Percentiles rank a stretch among this genome's conserved stretches.
Conservation (phyloP, 2,888 invertebrate species). For the Eupsilia transversa region DNA sequence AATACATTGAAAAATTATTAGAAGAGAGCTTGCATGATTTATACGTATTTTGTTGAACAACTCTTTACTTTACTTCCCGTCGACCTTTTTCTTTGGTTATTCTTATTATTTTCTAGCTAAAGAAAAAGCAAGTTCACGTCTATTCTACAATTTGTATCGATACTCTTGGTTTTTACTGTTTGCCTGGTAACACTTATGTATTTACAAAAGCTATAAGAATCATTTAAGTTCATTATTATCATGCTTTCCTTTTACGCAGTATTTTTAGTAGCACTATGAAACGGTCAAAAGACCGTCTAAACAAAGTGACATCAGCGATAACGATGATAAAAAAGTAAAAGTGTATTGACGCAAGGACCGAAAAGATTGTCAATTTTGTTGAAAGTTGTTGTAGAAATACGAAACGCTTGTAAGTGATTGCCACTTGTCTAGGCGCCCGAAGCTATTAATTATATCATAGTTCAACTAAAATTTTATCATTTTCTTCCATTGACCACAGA, state of each 20-base stretch:
- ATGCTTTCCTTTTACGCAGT: background rate
- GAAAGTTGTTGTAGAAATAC: background rate
- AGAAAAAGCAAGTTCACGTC: constrained; percentile 4
- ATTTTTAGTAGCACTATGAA: background rate
- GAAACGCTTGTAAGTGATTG: background rate
- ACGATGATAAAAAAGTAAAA: background rate
- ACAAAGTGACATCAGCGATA: background rate
- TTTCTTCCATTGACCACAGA: no score
- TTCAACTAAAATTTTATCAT: background rate
- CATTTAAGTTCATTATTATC: background rate
- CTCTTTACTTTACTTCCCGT: background rate
- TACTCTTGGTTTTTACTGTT: background rate
- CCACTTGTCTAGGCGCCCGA: background rate
- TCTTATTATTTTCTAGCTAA: no score
- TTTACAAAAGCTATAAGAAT: background rate
- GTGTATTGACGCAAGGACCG: background rate
- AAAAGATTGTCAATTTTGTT: background rate
- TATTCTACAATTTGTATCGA: constrained; percentile 3
- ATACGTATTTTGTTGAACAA: background rate
- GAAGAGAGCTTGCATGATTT: background rate
- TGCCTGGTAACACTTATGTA: background rate
- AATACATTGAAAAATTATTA: background rate
- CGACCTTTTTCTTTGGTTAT: constrained; percentile 3
- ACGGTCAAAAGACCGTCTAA: no score
- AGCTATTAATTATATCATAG: background rate